Conservation (phyloP, 1,140 invertebrate species). For the Melanaphis sacchari region DNA sequence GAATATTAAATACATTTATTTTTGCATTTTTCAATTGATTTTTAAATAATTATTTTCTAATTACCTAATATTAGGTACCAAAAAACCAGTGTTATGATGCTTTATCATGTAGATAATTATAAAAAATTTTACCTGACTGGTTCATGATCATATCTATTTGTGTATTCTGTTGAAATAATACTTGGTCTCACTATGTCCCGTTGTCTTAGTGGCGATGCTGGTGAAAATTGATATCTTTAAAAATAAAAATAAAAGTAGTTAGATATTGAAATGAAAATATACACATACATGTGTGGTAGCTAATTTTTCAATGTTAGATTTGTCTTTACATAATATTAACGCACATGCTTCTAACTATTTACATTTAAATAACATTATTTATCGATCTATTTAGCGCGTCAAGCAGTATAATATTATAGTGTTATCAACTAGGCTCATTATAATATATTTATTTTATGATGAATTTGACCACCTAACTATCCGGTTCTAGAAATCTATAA, state of each 20-base stretch:
- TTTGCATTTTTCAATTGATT: background rate
- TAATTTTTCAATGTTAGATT: background rate
- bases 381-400: slow-evolving; percentile 13
- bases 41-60: background rate
- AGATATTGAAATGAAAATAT: background rate
- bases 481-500: slow-evolving; percentile 48
- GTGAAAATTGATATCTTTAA: slow-evolving; percentile 43
- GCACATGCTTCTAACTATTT: slow-evolving; percentile 56
- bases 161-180: slow-evolving; percentile 19
- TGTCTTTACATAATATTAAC: slow-evolving; percentile 19
- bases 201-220: slow-evolving; percentile 40
- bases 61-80: background rate
- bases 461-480: background rate
- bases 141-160: slow-evolving; percentile 31
- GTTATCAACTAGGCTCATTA: slow-evolving; percentile 8
- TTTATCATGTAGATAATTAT: background rate
- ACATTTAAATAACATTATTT: slow-evolving; percentile 33
- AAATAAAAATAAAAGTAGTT: background rate
- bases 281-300: background rate
- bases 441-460: background rate
- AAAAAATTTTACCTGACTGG: slow-evolving; percentile 29
- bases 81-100: background rate
- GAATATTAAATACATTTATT: too few species aligned
- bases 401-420: slow-evolving; percentile 26
- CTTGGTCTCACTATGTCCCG: slow-evolving; percentile 21